Base-by-base conservation (phyloP, 2,797 vertebrate genomes). In the Typhlichthys subterraneus region DNA sequence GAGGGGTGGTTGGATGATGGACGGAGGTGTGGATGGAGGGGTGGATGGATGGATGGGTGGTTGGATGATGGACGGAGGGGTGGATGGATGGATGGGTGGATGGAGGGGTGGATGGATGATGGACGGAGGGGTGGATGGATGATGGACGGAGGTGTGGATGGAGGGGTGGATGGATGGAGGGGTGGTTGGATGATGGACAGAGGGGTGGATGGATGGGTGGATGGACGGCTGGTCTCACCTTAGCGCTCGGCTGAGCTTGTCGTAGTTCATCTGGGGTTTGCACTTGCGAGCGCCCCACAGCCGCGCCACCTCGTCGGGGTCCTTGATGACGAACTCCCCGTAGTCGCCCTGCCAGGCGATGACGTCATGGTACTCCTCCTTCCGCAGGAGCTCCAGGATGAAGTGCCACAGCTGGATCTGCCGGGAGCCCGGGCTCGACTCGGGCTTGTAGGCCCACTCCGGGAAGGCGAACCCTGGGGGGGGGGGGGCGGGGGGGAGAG, bases 391-490 rank as follows among this genome's bases (percentile, higher is more conserved):
- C 86, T 97, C 96, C 86, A 97, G 87, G 83, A 97, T 96, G 78
- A 97, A 97, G 81, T 96, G 95, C 96, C 96, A 97, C 57, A 97
- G 93, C 87, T 97, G 96, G 89, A 97, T 96, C 89, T 97, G 96
- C 70, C 96, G 86, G 1, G 95, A 96, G 63, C 96, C 96, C 0
- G 96, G 96, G 83, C 95, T 96, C 0, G 96, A 96, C 88, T 97
- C 96, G 0, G 96, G 94, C 77, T 97, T 97, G 87, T 96, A 97
- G 80, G 96, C 95, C 96, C 96, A 96, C 17, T 96, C 95, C 0
- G 96, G 95, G 85, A 96, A 96, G 76, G 95, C 93, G 23, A 97
- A 95, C 84, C 95, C 95, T 95, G 87, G 13, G 57, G 64, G 31
- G 42, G 7, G 15, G 33, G 8, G 45, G 15, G 33, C 5, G 47